phyloP scores from a whole-genome alignment of 2,113 vertebrate genomes.

The Willisornis vidua region DNA sequence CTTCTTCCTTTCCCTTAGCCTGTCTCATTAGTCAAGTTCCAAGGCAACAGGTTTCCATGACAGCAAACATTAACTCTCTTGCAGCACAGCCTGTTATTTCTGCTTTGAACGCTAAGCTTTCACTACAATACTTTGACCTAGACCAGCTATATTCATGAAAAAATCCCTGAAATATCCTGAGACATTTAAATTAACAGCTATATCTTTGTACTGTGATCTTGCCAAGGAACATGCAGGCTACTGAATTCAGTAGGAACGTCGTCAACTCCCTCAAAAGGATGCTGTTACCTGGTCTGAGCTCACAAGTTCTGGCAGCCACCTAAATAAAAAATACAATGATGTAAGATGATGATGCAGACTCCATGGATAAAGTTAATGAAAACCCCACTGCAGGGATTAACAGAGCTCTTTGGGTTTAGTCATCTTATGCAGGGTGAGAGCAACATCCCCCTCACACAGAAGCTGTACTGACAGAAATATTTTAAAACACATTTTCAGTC shows the following conservation, averaged over 20 bases:
- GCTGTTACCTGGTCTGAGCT: slow-evolving; percentile 4
- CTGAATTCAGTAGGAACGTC: neutral
- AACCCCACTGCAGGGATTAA: neutral
- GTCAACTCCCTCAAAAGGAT: neutral
- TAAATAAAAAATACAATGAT: neutral
- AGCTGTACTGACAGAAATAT: neutral
- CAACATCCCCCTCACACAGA: neutral
- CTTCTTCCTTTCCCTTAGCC: slow-evolving; percentile 11
- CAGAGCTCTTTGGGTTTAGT: neutral
- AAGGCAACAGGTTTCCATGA: slow-evolving; percentile 71
- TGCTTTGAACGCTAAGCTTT: neutral
- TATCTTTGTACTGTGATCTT: neutral
- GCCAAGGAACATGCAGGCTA: neutral
- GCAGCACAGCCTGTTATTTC: slow-evolving; percentile 18
- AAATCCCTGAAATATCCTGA: neutral
- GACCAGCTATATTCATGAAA: neutral
- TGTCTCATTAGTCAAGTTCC: slow-evolving; percentile 55
- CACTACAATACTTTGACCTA: neutral
- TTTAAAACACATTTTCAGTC: neutral
- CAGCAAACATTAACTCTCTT: slow-evolving; percentile 57
- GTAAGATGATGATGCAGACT: neutral
- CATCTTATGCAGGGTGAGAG: neutral
- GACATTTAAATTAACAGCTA: neutral
- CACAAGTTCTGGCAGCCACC: neutral
- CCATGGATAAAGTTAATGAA: neutral